These are phyloP conservation scores for Eupithecia inturbata DNA, from an alignment of 2,888 invertebrate species.

Conservation along the genomic window DNA sequence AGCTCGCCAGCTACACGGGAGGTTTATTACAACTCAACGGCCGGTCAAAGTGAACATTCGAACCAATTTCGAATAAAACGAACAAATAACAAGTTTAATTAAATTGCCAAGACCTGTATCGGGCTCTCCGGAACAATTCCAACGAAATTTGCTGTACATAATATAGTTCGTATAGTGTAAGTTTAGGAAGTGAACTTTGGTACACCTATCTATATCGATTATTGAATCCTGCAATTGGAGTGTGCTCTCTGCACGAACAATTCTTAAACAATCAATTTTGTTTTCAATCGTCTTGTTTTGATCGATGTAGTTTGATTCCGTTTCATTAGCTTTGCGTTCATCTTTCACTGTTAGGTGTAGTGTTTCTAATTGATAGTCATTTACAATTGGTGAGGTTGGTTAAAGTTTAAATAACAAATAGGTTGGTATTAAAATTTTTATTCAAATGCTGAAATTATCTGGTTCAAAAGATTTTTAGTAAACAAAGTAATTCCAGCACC, in stretches of 20 bases:
- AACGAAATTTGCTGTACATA: constrained; percentile 42
- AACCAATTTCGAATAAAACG: constrained; percentile 79
- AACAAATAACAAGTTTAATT: constrained; percentile 83
- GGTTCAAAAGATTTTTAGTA: not conserved
- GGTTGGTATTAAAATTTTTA: not conserved
- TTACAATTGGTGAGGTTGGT: not conserved
- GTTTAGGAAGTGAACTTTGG: constrained; percentile 80
- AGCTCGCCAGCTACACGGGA: constrained; percentile 33
- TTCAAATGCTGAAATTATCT: not conserved
- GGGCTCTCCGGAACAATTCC: constrained; percentile 68
- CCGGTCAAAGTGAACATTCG: constrained; percentile 74
- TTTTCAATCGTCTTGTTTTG: constrained; percentile 43
- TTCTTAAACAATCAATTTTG: constrained; percentile 55
- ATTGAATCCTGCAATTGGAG: constrained; percentile 64
- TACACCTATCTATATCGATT: constrained; percentile 67
- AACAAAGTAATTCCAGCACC: not conserved
- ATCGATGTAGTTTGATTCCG: constrained; percentile 20
- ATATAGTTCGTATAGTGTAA: constrained; percentile 54
- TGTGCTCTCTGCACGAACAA: constrained; percentile 63
- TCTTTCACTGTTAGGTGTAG: not conserved
- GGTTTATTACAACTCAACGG: constrained; percentile 62
- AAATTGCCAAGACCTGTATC: constrained; percentile 75
- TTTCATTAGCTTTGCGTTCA: constrained; percentile 7
- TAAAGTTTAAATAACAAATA: not conserved
- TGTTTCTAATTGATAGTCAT: not conserved